These are phyloP conservation scores for Drosophila niveifrons DNA, from an alignment of 2,888 invertebrate species.

Conservation along the genomic window DNA sequence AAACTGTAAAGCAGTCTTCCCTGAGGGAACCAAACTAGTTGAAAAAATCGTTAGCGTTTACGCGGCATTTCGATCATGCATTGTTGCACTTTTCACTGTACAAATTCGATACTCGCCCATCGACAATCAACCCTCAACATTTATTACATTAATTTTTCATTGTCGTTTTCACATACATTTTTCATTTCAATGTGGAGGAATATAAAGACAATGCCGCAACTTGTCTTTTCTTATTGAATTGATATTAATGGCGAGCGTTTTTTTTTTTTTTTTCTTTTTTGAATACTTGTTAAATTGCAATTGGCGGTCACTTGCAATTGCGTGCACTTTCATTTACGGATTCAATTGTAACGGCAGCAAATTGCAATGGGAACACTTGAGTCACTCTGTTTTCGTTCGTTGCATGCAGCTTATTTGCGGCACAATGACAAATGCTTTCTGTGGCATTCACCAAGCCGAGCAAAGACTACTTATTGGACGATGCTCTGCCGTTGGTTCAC, in stretches of 20 bases:
- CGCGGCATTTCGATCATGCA: neutral
- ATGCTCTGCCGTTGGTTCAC: conserved; percentile 41
- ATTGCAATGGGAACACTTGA: conserved; percentile 65
- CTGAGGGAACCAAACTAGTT: neutral
- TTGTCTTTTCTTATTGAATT: conserved; percentile 57
- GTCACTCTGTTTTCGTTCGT: conserved; percentile 69
- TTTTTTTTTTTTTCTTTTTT: conserved; percentile 21
- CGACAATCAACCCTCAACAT: conserved; percentile 32
- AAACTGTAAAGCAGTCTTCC: conserved; percentile 6
- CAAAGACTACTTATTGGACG: neutral
- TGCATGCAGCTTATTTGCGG: conserved; percentile 7
- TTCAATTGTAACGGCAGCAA: conserved; percentile 33
- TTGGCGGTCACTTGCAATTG: conserved; percentile 54
- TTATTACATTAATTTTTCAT: conserved; percentile 19
- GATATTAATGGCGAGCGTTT: conserved; percentile 38
- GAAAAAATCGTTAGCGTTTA: no score
- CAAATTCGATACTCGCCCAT: neutral
- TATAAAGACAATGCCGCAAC: conserved; percentile 59
- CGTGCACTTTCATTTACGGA: conserved; percentile 71
- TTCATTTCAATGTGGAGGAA: conserved; percentile 8
- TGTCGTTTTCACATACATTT: conserved; percentile 5
- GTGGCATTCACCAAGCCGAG: conserved; percentile 41
- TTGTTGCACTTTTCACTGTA: conserved; percentile 7
- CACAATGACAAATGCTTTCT: conserved; percentile 32
- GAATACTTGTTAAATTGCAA: conserved; percentile 68